Evolutionary conservation across 2,113 vertebrate species (phyloP), one percentile per base, ranked within the genome.

Genomic region (Oncorhynchus kisutch): DNA sequence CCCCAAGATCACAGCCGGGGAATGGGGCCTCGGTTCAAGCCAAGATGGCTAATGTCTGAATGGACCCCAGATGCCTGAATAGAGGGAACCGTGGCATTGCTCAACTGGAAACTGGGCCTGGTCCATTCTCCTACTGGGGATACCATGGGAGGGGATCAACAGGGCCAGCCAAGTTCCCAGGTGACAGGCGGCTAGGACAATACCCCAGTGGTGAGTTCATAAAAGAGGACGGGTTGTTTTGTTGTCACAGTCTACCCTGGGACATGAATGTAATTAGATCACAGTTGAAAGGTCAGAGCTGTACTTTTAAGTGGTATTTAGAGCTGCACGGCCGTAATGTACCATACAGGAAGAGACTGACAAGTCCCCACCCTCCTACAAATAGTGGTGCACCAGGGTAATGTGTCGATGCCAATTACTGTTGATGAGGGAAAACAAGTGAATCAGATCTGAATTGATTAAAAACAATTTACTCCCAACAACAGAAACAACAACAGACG

Each of bases 221-320:
- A 85, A 90, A 91, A 89, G 87, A 82, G 72, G 85, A 79, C 71
- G 81, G 83, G 81, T 83, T 87, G 86, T 89, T 91, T 90, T 90
- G 88, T 88, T 85, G 85, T 90, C 65, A 78, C 80, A 74, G 88
- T 80, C 82, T 77, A 87, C 83, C 85, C 88, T 86, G 75, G 85
- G 90, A 92, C 90, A 92, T 86, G 85, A 88, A 92, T 91, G 90
- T 88, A 92, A 92, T 92, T 92, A 92, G 91, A 92, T 73, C 85
- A 83, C 89, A 91, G 88, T 87, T 87, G 88, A 92, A 91, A 92
- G 90, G 90, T 91, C 88, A 88, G 72, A 74, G 51, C 85, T 83
- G 79, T 71, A 80, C 83, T 87, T 45, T 45, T 45, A 45, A 45
- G 88, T 79, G 81, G 72, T 84, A 82, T 73, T 69, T 78, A 84